Base-by-base conservation (phyloP, 2,797 vertebrate species). In the Bradypus variegatus region DNA sequence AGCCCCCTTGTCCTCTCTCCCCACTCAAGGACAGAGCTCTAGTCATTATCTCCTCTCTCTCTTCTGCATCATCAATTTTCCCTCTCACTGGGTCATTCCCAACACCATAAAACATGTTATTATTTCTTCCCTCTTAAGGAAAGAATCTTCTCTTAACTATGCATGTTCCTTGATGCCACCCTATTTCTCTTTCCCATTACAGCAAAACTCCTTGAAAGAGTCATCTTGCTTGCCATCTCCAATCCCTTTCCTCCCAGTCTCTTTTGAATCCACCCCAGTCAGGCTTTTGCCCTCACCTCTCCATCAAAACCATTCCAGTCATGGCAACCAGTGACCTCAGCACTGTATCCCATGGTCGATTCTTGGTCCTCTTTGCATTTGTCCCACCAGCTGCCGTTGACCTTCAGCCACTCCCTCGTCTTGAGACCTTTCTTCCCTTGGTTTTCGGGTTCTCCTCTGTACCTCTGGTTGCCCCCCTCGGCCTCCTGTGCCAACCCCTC, bases 201-300 rank as follows among this genome's bases (percentile, higher is more conserved):
- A 65, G 72, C 65, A 33, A 45, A 86, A 21, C 33, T 62, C 76
- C 33, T 36, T 25, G 16, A n/a, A 67, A 29, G 16, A 12, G 15
- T 38, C 12, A 21, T 31, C 21, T 13, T 12, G 19, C 76, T 19
- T 11, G 45, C 65, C 25, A 8, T 33, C 83, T 64, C 36, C 19
- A 14, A 16, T 38, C 36, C 29, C 85, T 75, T 65, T 70, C 80
- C 86, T 33, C n/a, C 18, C 6, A 9, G 29, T n/a, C 33, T 4
- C 58, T 80, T 78, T 45, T 19, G 60, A 89, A 38, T 12, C 36
- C 9, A 10, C 41, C 36, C 58, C 48, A 6, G 8, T 16, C 27
- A 12, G n/a, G 53, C 64, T 60, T 27, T 55, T 0, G 1, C 6
- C n/a, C 8, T 1, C 27, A 1, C 7, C 0, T 5, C 8, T 4